Conservation (phyloP, 2,113 vertebrate genomes). For the Ammodytes dubius region DNA sequence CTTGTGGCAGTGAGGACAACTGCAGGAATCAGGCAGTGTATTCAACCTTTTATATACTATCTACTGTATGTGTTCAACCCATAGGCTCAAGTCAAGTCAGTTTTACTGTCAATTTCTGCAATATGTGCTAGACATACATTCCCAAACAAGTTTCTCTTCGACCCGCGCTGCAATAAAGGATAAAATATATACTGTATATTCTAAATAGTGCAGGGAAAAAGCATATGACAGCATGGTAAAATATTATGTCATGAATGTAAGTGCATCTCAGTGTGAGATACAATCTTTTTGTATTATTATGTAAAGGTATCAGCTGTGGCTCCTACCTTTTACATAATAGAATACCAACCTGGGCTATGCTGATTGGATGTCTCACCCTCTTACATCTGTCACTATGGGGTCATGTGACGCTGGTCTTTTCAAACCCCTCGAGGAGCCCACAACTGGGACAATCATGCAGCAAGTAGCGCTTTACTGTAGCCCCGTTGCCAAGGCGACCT, state of each 20-base stretch:
- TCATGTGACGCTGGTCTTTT: constrained; percentile 33
- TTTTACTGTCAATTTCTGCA: no score
- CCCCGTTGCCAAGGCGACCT: constrained; percentile 51
- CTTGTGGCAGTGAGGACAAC: constrained; percentile 36
- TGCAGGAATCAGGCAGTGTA: background rate
- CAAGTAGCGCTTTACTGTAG: constrained; percentile 16
- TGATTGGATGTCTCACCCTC: background rate
- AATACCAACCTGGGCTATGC: background rate
- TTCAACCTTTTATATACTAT: background rate
- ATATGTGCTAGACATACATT: no score
- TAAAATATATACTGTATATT: no score
- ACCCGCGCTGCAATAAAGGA: no score
- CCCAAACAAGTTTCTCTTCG: no score
- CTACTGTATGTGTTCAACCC: no score
- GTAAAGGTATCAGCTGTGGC: background rate
- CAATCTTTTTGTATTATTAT: background rate
- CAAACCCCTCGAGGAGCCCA: constrained; percentile 31
- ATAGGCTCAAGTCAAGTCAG: no score
- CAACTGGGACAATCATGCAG: background rate
- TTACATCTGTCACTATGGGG: background rate
- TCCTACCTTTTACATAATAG: no score
- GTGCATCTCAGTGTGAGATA: background rate
- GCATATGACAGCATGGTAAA: constrained; percentile 4
- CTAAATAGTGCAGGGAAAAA: no score
- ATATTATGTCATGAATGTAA: background rate